Evolutionary conservation across 2,113 vertebrate species (phyloP).

Genomic region (Pelecanoides urinatrix): DNA sequence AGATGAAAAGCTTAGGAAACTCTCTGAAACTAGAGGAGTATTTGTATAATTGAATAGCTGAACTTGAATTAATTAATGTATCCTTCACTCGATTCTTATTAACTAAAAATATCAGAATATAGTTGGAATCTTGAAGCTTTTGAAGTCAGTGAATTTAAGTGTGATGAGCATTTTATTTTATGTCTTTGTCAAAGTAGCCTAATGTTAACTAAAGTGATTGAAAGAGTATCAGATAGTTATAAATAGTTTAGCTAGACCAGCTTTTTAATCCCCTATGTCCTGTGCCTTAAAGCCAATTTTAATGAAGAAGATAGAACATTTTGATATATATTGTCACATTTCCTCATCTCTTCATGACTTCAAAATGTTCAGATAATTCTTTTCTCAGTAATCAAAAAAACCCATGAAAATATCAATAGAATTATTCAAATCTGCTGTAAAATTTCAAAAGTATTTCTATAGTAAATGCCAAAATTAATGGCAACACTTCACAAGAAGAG

Average conservation of each 20-base stretch:
- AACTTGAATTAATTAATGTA: neutral
- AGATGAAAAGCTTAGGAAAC: neutral
- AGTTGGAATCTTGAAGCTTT: neutral
- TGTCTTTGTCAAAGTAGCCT: neutral
- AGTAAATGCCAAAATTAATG: conserved; percentile 58
- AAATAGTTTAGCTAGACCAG: conserved; percentile 18
- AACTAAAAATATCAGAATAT: neutral
- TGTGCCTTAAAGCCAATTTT: neutral
- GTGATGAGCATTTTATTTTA: conserved; percentile 8
- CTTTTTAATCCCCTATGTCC: conserved; percentile 14
- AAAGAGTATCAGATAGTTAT: conserved; percentile 17
- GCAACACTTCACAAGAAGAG: conserved; percentile 59
- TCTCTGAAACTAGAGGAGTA: neutral
- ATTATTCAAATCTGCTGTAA: conserved; percentile 51
- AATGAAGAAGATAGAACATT: conserved; percentile 11
- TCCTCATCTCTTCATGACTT: conserved; percentile 39
- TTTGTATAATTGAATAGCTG: neutral
- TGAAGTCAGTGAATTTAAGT: conserved; percentile 6
- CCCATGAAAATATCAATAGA: conserved; percentile 59
- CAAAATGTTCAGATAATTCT: conserved; percentile 35
- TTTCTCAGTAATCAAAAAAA: conserved; percentile 49
- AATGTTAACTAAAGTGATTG: conserved; percentile 4
- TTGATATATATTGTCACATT: conserved; percentile 7
- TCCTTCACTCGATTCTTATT: neutral
- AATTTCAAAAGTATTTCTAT: conserved; percentile 56